These are phyloP conservation scores for Frieseomelitta varia DNA, from an alignment of 1,140 invertebrate species.

Conservation along the genomic window DNA sequence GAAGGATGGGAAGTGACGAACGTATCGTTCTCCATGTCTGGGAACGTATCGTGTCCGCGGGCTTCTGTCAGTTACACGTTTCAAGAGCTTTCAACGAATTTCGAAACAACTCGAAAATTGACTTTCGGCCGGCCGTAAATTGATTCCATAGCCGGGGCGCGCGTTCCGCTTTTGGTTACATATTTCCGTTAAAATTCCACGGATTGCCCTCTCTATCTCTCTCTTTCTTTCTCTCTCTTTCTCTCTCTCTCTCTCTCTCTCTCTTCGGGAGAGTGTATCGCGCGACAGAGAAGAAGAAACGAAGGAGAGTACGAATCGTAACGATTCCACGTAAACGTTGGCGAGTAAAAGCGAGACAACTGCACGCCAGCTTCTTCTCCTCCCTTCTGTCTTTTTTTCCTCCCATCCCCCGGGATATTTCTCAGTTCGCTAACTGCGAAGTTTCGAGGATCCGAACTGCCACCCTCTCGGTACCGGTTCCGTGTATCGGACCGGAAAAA, in stretches of 20 bases:
- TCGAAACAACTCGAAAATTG: constrained; percentile 48
- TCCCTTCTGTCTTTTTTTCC: too few species aligned
- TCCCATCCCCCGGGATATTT: constrained; percentile 5
- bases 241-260: too few species aligned
- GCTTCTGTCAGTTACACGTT: constrained; percentile 25
- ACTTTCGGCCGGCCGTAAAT: constrained; percentile 44
- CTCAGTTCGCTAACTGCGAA: constrained; percentile 20
- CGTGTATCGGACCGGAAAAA: neutral
- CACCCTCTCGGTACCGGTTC: neutral
- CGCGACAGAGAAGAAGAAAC: neutral
- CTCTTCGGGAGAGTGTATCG: neutral
- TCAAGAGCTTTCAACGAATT: constrained; percentile 45
- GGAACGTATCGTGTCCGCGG: constrained; percentile 17
- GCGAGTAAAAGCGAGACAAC: constrained; percentile 21
- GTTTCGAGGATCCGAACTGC: constrained; percentile 19
- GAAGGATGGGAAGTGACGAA: neutral
- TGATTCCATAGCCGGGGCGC: constrained; percentile 19
- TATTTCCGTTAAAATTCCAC: constrained; percentile 23
- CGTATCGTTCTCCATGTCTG: constrained; percentile 23
- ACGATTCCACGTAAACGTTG: constrained; percentile 20
- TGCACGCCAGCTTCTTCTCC: neutral
- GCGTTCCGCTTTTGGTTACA: constrained; percentile 29
- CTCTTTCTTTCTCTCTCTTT: too few species aligned
- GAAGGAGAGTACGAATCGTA: constrained; percentile 16
- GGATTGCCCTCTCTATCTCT: too few species aligned